These are phyloP conservation scores for Columbina picui DNA, from an alignment of 2,113 vertebrate species.

Conservation along the genomic window DNA sequence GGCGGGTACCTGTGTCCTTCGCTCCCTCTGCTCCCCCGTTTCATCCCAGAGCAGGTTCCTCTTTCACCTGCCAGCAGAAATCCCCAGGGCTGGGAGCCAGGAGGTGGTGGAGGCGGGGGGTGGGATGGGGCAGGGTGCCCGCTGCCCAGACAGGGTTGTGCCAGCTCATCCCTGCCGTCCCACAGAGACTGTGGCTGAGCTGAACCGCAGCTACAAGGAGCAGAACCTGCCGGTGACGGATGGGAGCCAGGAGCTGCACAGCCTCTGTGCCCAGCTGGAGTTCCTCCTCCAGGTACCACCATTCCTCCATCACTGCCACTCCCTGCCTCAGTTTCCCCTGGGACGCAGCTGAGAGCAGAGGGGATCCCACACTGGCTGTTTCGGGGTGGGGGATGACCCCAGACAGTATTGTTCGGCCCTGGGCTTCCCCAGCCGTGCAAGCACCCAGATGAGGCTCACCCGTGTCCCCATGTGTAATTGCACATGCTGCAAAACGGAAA, in stretches of 20 bases:
- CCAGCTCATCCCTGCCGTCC: background rate
- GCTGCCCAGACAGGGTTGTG: background rate
- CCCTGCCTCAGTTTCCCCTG: background rate
- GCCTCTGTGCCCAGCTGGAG: slow-evolving; percentile 78
- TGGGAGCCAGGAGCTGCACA: slow-evolving; percentile 69
- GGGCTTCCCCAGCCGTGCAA: background rate
- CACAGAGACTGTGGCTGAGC: slow-evolving; percentile 43
- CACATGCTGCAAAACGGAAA: background rate
- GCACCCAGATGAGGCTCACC: background rate
- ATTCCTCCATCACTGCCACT: fast-evolving
- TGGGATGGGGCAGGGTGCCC: background rate
- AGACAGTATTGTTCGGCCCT: fast-evolving
- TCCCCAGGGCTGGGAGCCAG: fast-evolving
- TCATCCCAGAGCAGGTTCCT: background rate
- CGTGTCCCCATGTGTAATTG: fast-evolving
- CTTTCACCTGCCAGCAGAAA: background rate
- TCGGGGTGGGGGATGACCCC: background rate
- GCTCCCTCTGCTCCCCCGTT: background rate
- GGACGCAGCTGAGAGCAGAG: background rate
- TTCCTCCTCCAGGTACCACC: slow-evolving; percentile 75
- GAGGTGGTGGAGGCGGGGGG: background rate
- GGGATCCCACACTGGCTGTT: fast-evolving
- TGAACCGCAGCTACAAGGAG: slow-evolving; percentile 48
- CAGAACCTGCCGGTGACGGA: slow-evolving; percentile 67
- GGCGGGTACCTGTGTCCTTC: background rate